Evolutionary conservation across 2,113 vertebrate species (phyloP).

Genomic region (Butastur rufipennis): DNA sequence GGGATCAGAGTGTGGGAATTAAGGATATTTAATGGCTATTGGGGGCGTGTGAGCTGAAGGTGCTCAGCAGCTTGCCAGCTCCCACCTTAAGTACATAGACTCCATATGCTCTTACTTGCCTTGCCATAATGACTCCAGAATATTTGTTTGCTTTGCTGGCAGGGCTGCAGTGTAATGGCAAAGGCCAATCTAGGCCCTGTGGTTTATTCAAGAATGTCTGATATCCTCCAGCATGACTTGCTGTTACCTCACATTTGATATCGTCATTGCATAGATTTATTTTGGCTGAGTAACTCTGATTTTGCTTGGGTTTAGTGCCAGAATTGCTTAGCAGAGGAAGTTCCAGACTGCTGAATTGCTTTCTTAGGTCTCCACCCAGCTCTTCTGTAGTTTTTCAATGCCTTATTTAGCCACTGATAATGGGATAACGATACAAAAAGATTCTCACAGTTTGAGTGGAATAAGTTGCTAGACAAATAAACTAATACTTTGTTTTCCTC

Average conservation of each 20-base stretch:
- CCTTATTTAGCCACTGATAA: conserved; percentile 62
- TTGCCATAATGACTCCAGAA: neutral
- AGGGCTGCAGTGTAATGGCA: neutral
- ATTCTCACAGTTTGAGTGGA: conserved; percentile 29
- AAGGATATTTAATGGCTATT: neutral
- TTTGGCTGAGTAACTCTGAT: conserved; percentile 60
- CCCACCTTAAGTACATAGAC: neutral
- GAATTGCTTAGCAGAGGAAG: conserved; percentile 69
- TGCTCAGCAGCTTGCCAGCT: conserved; percentile 18
- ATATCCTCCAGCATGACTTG: conserved; percentile 58
- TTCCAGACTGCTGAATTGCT: conserved; percentile 65
- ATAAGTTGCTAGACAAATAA: neutral
- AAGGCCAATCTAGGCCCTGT: conserved; percentile 20
- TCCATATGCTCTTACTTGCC: neutral
- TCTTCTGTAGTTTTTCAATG: conserved; percentile 49
- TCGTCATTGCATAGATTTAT: conserved; percentile 60
- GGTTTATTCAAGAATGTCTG: conserved; percentile 64
- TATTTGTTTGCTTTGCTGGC: conserved; percentile 33
- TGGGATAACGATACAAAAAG: neutral
- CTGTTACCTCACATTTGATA: conserved; percentile 70
- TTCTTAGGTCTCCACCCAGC: conserved; percentile 66
- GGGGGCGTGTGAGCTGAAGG: neutral
- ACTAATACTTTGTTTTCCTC: neutral
- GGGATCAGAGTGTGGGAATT: neutral
- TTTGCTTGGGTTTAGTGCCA: conserved; percentile 59